Conservation (phyloP, 64 coral and sea anemone genomes). For the Trachythela sp. region DNA sequence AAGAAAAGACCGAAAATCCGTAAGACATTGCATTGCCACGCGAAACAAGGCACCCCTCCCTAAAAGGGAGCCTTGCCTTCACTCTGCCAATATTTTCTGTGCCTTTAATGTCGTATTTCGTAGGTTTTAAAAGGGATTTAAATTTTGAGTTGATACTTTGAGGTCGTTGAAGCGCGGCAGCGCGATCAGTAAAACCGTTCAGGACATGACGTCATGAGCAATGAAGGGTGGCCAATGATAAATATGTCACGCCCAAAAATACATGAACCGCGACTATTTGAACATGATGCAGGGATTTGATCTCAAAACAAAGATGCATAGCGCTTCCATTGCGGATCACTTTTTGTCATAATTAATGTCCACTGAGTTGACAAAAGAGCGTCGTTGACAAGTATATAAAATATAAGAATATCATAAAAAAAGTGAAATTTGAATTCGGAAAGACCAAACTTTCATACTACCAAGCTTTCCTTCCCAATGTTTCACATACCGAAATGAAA, state of each 20-base stretch:
- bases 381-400: too few species aligned
- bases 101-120: background rate
- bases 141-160: background rate
- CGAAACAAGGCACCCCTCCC: background rate
- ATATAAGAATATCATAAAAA: too few species aligned
- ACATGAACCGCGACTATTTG: background rate
- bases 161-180: background rate
- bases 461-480: too few species aligned
- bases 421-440: too few species aligned
- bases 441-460: too few species aligned
- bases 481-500: too few species aligned
- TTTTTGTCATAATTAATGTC: too few species aligned
- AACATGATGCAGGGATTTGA: background rate
- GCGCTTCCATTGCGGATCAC: too few species aligned
- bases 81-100: background rate
- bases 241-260: background rate
- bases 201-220: slow-evolving; percentile 1
- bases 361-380: too few species aligned
- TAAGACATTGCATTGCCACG: background rate
- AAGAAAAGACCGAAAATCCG: background rate
- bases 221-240: background rate
- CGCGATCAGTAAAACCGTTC: background rate
- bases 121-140: background rate
- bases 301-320: too few species aligned
- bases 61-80: background rate